phyloP scores from a whole-genome alignment of 2,797 vertebrate species.

The Lithobates sylvaticus region DNA sequence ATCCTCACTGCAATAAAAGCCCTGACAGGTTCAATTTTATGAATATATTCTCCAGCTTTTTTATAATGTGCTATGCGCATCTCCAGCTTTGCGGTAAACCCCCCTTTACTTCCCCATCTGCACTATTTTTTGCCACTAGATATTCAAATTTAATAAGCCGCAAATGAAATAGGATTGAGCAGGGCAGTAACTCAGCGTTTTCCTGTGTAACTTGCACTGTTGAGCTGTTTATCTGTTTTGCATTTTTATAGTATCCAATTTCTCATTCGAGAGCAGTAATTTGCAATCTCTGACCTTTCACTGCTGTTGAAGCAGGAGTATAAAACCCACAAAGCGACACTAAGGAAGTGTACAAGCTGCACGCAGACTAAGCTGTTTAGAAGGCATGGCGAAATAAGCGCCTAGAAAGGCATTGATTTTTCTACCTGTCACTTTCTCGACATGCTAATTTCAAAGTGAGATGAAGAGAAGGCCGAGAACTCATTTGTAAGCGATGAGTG shows the following conservation, averaged over 20 bases:
- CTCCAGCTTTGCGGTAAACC: neutral
- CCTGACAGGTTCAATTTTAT: neutral
- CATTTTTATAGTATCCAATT: slow-evolving; percentile 64
- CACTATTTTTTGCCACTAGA: slow-evolving; percentile 23
- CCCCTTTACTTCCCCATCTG: neutral
- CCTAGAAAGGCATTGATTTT: slow-evolving; percentile 61
- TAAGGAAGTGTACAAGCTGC: slow-evolving; percentile 48
- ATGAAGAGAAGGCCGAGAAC: slow-evolving; percentile 52
- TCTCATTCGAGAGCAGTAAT: slow-evolving; percentile 60
- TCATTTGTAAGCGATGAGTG: slow-evolving; percentile 60
- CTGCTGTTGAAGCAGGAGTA: slow-evolving; percentile 56
- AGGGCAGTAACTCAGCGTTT: slow-evolving; percentile 53
- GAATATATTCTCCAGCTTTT: neutral
- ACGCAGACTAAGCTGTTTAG: slow-evolving; percentile 49
- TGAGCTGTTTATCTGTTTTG: slow-evolving; percentile 61
- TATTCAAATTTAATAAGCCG: slow-evolving; percentile 44
- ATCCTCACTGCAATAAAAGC: neutral
- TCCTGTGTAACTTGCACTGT: slow-evolving; percentile 35
- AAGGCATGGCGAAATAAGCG: slow-evolving; percentile 51
- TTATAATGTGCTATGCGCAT: neutral
- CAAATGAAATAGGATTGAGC: slow-evolving; percentile 45
- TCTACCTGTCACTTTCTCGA: slow-evolving; percentile 62
- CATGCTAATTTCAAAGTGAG: slow-evolving; percentile 61
- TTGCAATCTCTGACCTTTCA: slow-evolving; percentile 63
- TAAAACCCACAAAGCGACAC: slow-evolving; percentile 58